These are phyloP conservation scores for Gymnobelideus leadbeateri DNA, from an alignment of 2,113 vertebrate species.

Conservation along the genomic window DNA sequence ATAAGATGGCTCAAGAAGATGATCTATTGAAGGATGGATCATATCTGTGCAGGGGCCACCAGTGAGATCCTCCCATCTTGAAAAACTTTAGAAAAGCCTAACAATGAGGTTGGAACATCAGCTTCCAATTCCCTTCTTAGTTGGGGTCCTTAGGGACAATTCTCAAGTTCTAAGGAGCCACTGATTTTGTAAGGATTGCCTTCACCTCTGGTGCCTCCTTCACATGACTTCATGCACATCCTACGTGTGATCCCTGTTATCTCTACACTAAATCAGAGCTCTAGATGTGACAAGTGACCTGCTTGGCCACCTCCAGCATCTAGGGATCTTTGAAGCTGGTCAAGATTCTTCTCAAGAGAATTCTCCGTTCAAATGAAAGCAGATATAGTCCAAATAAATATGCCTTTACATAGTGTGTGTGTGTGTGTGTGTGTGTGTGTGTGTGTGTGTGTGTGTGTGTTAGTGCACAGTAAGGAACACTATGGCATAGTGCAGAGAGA, in stretches of 20 bases:
- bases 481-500: neutral
- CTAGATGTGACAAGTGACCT: accelerated
- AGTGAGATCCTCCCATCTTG: neutral
- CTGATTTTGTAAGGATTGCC: neutral
- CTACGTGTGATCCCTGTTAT: accelerated
- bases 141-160: no score
- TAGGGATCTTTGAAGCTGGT: accelerated
- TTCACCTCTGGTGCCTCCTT: neutral
- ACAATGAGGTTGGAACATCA: neutral
- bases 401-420: neutral
- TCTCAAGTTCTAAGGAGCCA: accelerated
- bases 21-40: neutral
- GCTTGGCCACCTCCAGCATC: neutral
- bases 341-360: neutral
- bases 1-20: neutral
- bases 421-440: no score
- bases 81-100: accelerated
- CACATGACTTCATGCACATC: neutral
- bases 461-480: neutral
- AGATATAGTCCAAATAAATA: neutral
- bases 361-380: neutral
- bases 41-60: neutral
- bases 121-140: neutral
- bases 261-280: accelerated
- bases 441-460: no score